A percentile compares a stretch with the other conserved stretches of the same genome.
phyloP scores from a whole-genome alignment of 1,140 invertebrate genomes.

The Drosophila varians region DNA sequence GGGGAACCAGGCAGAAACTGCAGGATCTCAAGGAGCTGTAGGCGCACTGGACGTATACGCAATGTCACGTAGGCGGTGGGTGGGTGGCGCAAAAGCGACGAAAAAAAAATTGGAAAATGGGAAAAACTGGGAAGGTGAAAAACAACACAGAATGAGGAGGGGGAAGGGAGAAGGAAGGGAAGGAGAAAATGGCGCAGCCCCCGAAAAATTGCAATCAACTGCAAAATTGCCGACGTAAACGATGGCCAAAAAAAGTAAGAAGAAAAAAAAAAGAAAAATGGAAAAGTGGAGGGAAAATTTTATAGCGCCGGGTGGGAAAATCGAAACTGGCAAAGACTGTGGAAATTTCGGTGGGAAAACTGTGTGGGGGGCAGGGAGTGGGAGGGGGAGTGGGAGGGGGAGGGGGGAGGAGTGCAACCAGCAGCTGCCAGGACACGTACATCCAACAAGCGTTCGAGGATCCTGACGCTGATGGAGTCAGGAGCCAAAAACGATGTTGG shows the following conservation, averaged over 20 bases:
- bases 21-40: conserved; percentile 32
- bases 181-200: conserved; percentile 68
- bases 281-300: conserved; percentile 9
- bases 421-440: conserved; percentile 78
- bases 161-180: conserved; percentile 3
- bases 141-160: conserved; percentile 23
- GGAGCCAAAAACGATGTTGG: conserved; percentile 58
- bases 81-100: conserved; percentile 11
- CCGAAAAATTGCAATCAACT: conserved; percentile 83
- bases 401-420: conserved; percentile 56
- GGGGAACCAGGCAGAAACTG: conserved; percentile 1
- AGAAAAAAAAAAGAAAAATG: conserved; percentile 3
- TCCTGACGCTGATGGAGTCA: conserved; percentile 55
- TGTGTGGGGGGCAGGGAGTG: too few relatives aligned
- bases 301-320: conserved; percentile 23
- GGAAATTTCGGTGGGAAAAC: conserved; percentile 4
- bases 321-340: conserved; percentile 23
- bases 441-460: conserved; percentile 56
- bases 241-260: conserved; percentile 54
- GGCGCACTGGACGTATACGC: conserved; percentile 75
- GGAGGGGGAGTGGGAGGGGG: not conserved
- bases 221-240: conserved; percentile 83
- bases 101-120: not conserved
- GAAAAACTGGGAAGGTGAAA: not conserved
- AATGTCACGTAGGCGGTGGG: conserved; percentile 59